Evolutionary conservation across 2,888 invertebrate genomes (phyloP), one percentile per base, ranked within the genome.

Genomic region (Lasioglossum malachurum): DNA sequence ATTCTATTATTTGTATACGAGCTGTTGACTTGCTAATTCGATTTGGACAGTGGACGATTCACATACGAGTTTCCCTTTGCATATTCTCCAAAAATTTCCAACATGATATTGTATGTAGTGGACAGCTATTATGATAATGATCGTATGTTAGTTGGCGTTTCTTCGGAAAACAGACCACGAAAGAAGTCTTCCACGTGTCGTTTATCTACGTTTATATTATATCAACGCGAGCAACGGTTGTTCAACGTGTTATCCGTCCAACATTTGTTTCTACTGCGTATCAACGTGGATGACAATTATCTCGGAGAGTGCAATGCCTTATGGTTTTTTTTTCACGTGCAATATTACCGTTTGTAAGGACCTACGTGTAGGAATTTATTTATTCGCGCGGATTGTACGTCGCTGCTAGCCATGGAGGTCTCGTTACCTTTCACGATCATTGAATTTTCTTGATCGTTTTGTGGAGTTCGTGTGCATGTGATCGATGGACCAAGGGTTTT

Each of bases 341-440:
- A 91, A 91, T 91, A 91, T 87, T 87, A 86, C 80, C 77, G 78
- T 83, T 75, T 80, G 67, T 80, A 86, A 89, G 86, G 46, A 85
- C 69, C 77, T 78, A 86, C 49, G 69, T n/a, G 31, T 88, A 88
- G 38, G 64, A 71, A 80, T 80, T 79, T 88, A 87, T 90, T 89
- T 88, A 88, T 87, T 71, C 75, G 84, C 75, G 85, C 67, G 57
- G 71, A 74, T 85, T 80, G 41, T 73, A 35, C 77, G 64, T 80
- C 73, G 64, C 71, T 80, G 75, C 75, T 82, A 86, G 89, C 90
- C 90, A 90, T 90, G 71, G 78, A 77, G 78, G 75, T 84, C 83
- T 75, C 78, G 81, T 77, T 80, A 49, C 69, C 57, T 44, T 71
- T 71, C 57, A 71, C 23, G 38, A 67, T 72, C 67, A 44, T 83